Base-by-base conservation (phyloP, 2,113 vertebrate genomes). In the Promerops cafer region DNA sequence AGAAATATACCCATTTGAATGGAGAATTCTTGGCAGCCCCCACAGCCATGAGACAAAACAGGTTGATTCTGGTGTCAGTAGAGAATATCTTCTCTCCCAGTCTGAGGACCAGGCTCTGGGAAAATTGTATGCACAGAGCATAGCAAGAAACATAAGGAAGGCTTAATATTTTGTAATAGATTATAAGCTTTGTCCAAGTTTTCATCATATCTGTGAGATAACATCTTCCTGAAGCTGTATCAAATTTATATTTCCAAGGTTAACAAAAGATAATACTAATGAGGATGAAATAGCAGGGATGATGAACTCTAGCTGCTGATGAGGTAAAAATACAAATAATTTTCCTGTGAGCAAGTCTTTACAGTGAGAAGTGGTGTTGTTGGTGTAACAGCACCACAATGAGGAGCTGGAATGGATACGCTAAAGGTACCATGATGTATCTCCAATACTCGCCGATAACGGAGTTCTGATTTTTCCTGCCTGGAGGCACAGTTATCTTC, bases 171-270 rank as follows among this genome's bases (percentile, higher is more conserved):
- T 76, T 90, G 79, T 77, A 88, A 75, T 40, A 83, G 22, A 66
- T 60, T 5, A 49, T 87, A 94, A 87, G 60, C 22, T 86, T 86
- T 78, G 39, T 86, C 56, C 68, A 74, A 90, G 54, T 59, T 94
- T 94, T 92, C 78, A 54, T 74, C 60, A 9, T 56, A 74, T 60
- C 54, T 83, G 22, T 87, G 56, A 77, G 35, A 47, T n/a, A 92
- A 31, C 18, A 40, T 45, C 40, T 64, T 89, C 40, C 53, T 44
- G 72, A 80, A 87, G 26, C 21, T 23, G 61, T 83, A 79, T 39
- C 56, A 90, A 80, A 95, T 95, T 90, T 93, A 31, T 91, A 70
- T 87, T 35, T 69, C 31, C n/a, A 68, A 92, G 52, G 68, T 92
- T 90, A 92, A 81, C 6, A 6, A 75, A 87, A 94, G 21, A 47